phyloP scores from a whole-genome alignment of 2,888 invertebrate genomes.

The Eutolmus rufibarbis region DNA sequence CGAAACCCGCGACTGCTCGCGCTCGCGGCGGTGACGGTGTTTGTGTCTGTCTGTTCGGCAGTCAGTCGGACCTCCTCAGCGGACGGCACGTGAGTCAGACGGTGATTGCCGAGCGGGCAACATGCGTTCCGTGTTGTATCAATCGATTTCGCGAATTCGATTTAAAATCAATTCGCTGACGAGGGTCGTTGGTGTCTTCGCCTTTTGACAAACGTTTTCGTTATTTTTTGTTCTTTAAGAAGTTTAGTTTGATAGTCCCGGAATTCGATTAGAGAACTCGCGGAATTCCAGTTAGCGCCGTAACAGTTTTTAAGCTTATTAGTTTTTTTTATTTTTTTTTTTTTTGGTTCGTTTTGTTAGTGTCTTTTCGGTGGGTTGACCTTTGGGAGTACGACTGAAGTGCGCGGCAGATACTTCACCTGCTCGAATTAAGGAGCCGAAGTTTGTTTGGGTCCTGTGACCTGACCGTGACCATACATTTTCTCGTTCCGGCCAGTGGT shows the following conservation, averaged over 20 bases:
- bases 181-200: constrained; percentile 20
- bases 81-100: constrained; percentile 42
- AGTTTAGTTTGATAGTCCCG: not conserved
- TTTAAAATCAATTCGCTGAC: not conserved
- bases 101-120: constrained; percentile 44
- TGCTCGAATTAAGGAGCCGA: not conserved
- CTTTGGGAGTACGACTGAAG: not conserved
- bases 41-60: not conserved
- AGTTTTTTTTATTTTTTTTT: not conserved
- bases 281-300: not conserved
- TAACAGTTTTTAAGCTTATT: constrained; percentile 12
- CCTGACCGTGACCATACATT: not conserved
- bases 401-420: not conserved
- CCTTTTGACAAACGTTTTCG: not conserved
- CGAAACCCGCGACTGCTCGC: not conserved
- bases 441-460: not conserved
- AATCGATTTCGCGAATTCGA: constrained; percentile 29
- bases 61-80: not conserved
- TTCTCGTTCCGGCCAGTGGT: not conserved
- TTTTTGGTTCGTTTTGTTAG: not conserved
- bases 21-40: not conserved
- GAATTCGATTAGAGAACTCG: not conserved
- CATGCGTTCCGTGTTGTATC: constrained; percentile 33
- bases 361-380: not conserved
- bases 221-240: not conserved